These are phyloP conservation scores for Drosophila sp. DNA, from an alignment of 1,140 invertebrate genomes.

Conservation along the genomic window DNA sequence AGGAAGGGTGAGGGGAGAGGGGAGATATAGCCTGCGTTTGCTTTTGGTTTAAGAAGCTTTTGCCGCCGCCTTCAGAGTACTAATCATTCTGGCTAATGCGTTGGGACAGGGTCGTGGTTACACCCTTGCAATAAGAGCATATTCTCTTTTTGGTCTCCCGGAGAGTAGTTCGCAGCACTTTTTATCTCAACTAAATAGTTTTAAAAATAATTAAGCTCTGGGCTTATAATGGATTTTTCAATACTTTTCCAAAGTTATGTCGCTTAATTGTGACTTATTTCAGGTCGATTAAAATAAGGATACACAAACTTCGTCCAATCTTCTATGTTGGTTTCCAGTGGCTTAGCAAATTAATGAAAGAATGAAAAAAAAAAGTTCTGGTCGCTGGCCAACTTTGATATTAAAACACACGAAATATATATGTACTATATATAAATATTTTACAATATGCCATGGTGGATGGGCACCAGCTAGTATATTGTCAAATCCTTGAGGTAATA, in stretches of 20 bases:
- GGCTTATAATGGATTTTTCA: no score
- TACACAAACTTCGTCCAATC: background rate
- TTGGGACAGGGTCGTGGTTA: background rate
- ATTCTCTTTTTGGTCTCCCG: background rate
- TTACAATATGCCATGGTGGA: constrained; percentile 54
- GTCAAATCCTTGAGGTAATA: constrained; percentile 70
- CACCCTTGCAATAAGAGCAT: background rate
- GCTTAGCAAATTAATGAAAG: constrained; percentile 63
- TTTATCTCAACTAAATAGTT: no score
- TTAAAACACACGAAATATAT: constrained; percentile 43
- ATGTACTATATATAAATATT: constrained; percentile 23
- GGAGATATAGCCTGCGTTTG: background rate
- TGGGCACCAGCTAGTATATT: constrained; percentile 5
- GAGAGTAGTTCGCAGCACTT: no score
- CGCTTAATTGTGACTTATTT: no score
- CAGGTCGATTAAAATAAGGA: background rate
- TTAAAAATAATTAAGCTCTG: no score
- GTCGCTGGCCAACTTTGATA: constrained; percentile 48
- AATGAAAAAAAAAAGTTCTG: constrained; percentile 62
- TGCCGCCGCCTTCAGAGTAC: constrained; percentile 15
- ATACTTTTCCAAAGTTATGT: no score
- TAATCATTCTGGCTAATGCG: constrained; percentile 58
- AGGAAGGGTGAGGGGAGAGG: background rate
- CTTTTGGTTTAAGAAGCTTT: background rate
- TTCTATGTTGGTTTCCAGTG: background rate